Percentiles rank a stretch among this genome's conserved stretches.
phyloP scores from a whole-genome alignment of 2,888 invertebrate genomes.

The Andrena camellia region DNA sequence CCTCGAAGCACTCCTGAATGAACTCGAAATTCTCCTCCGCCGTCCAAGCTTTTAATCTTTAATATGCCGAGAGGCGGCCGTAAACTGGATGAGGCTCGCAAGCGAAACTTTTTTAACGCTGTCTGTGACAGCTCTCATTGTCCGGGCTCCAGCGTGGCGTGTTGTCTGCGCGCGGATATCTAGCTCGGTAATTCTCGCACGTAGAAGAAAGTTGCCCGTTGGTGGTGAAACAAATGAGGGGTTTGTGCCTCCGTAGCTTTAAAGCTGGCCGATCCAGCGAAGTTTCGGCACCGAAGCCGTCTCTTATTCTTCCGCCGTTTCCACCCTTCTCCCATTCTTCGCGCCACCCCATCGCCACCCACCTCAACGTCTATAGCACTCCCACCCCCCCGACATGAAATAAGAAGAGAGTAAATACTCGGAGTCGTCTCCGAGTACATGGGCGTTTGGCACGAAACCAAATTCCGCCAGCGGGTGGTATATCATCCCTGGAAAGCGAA shows the following conservation, averaged over 20 bases:
- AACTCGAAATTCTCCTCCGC: too few relatives aligned
- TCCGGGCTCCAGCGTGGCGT: too few relatives aligned
- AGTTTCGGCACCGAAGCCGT: conserved; percentile 15
- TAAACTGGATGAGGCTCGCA: not conserved
- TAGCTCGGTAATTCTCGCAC: conserved; percentile 33
- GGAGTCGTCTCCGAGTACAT: conserved; percentile 60
- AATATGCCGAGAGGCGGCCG: not conserved
- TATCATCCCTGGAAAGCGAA: conserved; percentile 37
- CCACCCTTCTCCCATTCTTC: conserved; percentile 9
- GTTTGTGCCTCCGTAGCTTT: conserved; percentile 5
- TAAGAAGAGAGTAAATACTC: conserved; percentile 69
- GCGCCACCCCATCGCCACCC: not conserved
- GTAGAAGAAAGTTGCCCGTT: conserved; percentile 13
- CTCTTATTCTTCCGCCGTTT: conserved; percentile 9
- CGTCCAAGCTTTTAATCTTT: too few relatives aligned
- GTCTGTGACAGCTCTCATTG: conserved; percentile 2
- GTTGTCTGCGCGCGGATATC: conserved; percentile 2
- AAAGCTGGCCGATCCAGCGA: conserved; percentile 16
- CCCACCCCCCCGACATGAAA: conserved; percentile 59
- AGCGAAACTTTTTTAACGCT: conserved; percentile 7
- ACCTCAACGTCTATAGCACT: conserved; percentile 22
- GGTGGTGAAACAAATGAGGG: conserved; percentile 39
- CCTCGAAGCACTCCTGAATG: too few relatives aligned
- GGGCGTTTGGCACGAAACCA: conserved; percentile 70
- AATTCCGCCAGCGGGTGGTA: conserved; percentile 56